Conservation (phyloP, 2,888 invertebrate genomes). For the Tenthredo distinguenda region DNA sequence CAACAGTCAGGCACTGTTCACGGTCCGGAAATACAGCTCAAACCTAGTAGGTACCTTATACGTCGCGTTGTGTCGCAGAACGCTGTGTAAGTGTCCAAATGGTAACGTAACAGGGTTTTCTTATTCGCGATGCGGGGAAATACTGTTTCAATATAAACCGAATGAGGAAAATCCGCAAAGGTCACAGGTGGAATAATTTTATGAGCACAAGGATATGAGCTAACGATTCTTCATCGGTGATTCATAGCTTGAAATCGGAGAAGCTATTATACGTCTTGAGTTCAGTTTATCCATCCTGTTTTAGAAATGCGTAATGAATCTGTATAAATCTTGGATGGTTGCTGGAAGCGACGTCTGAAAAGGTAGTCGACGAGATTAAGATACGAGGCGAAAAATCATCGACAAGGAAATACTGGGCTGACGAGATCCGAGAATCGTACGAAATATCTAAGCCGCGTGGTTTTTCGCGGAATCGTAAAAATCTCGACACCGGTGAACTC, state of each 20-base stretch:
- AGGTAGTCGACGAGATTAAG: neutral
- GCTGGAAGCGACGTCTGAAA: neutral
- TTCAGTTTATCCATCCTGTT: no score
- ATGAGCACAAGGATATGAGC: neutral
- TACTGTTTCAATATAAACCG: neutral
- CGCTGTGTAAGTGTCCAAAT: neutral
- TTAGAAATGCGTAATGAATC: no score
- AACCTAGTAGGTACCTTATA: neutral
- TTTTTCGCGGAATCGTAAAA: slow-evolving; percentile 24
- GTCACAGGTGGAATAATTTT: neutral
- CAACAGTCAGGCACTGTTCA: slow-evolving; percentile 4
- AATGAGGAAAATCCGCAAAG: neutral
- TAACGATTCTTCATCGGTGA: neutral
- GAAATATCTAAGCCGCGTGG: neutral
- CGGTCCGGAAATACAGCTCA: neutral
- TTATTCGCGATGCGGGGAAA: neutral
- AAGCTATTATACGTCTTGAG: no score
- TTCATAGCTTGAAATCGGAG: neutral
- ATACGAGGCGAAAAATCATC: neutral
- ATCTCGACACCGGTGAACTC: neutral
- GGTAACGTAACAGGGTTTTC: neutral
- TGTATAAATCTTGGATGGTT: neutral
- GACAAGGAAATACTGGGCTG: neutral
- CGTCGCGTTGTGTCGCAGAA: neutral
- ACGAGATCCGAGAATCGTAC: neutral